These are phyloP conservation scores for Phasianus colchicus DNA, from an alignment of 2,113 vertebrate genomes.

Conservation along the genomic window DNA sequence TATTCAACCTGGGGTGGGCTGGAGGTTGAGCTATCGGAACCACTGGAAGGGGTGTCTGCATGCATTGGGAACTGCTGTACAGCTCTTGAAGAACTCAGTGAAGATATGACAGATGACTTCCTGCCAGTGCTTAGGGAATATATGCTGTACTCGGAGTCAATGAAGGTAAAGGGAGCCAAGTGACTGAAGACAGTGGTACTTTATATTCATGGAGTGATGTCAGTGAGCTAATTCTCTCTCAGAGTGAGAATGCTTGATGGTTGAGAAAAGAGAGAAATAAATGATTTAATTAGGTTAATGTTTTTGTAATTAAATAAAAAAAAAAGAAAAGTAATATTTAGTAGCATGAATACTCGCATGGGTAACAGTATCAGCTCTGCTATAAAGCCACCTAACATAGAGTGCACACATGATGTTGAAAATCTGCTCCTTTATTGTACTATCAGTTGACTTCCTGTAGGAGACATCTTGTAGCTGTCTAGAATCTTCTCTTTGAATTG, in stretches of 20 bases:
- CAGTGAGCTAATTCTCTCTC: not conserved
- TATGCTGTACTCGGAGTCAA: constrained; percentile 92
- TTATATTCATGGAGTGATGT: not conserved
- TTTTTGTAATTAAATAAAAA: not conserved
- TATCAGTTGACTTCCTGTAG: not conserved
- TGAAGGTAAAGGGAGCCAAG: constrained; percentile 87
- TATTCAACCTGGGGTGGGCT: constrained; percentile 91
- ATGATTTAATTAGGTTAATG: not conserved
- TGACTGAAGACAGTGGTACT: not conserved
- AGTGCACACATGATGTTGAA: no score
- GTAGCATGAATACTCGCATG: not conserved
- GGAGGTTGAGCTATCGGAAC: constrained; percentile 87
- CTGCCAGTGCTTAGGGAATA: constrained; percentile 96
- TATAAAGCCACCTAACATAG: not conserved
- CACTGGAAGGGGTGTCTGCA: constrained; percentile 89
- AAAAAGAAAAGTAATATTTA: not conserved
- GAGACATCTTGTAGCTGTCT: not conserved
- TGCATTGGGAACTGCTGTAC: constrained; percentile 87
- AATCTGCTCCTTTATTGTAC: not conserved
- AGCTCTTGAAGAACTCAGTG: constrained; percentile 90
- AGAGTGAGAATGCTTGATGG: not conserved
- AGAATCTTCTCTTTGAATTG: not conserved
- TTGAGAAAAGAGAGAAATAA: not conserved
- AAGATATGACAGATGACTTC: constrained; percentile 94
- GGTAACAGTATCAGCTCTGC: not conserved